Conservation (phyloP, 1,140 invertebrate species). For the Leptinotarsa undecemlineata region DNA sequence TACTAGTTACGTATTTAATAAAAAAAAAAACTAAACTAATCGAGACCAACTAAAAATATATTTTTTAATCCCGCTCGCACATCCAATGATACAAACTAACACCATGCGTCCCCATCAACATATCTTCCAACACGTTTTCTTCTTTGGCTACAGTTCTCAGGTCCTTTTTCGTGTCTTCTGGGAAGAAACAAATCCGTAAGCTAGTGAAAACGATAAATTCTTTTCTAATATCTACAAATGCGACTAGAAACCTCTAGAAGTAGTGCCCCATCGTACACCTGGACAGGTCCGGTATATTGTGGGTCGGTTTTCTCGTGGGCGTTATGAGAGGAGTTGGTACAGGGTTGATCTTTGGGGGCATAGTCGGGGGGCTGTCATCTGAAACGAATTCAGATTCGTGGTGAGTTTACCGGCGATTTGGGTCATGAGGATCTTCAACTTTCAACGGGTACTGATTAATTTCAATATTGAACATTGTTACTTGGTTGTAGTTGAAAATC, state of each 20-base stretch:
- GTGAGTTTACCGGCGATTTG: background rate
- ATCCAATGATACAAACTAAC: conserved; percentile 58
- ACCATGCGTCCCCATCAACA: conserved; percentile 60
- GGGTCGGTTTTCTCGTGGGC: conserved; percentile 53
- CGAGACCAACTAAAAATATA: conserved; percentile 2
- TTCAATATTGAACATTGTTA: no score
- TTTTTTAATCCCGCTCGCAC: background rate
- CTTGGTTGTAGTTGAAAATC: no score
- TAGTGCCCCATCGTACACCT: conserved; percentile 63
- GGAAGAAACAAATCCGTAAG: conserved; percentile 14
- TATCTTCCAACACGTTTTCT: conserved; percentile 54
- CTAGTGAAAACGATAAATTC: background rate
- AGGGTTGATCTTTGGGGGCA: conserved; percentile 7
- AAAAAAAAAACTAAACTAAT: background rate
- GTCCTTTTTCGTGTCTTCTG: background rate
- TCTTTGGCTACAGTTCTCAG: conserved; percentile 24
- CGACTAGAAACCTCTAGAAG: conserved; percentile 51
- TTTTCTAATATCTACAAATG: conserved; percentile 7
- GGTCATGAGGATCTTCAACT: no score
- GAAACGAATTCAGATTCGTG: conserved; percentile 5
- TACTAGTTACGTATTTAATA: no score
- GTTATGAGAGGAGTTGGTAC: background rate
- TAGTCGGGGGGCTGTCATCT: conserved; percentile 7
- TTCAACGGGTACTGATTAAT: no score
- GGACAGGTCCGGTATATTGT: conserved; percentile 63